These are phyloP conservation scores for Chinchilla lanigera DNA, from an alignment of 2,113 vertebrate genomes.

Conservation along the genomic window DNA sequence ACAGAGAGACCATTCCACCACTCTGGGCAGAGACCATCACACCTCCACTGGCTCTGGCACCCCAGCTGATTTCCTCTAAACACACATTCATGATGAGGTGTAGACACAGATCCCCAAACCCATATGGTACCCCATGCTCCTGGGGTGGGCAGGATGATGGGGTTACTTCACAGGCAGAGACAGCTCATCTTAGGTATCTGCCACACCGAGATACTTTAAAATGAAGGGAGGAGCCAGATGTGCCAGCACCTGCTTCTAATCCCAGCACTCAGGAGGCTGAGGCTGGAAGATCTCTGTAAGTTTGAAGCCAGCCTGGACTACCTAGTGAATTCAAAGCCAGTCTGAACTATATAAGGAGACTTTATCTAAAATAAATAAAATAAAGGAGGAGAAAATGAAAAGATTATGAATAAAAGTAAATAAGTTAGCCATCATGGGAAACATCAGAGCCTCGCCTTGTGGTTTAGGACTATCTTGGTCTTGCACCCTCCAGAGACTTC, in stretches of 20 bases:
- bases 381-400: neutral
- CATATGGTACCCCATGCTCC: neutral
- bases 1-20: neutral
- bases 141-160: neutral
- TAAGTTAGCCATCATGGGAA: neutral
- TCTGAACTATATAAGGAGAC: neutral
- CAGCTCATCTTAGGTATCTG: neutral
- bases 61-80: neutral
- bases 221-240: neutral
- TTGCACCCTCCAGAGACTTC: neutral
- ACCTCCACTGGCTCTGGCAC: neutral
- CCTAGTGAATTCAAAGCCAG: neutral
- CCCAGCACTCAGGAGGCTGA: neutral
- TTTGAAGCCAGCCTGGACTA: neutral
- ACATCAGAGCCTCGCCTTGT: neutral
- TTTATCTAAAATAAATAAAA: neutral
- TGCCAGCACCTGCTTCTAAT: neutral
- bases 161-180: neutral
- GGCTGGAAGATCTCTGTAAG: neutral
- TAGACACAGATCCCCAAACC: neutral
- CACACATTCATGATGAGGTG: neutral
- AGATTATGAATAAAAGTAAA: neutral
- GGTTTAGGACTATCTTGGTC: neutral
- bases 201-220: neutral
- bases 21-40: neutral